Evolutionary conservation across 2,113 vertebrate genomes (phyloP).

Genomic region (Spermophilus dauricus): DNA sequence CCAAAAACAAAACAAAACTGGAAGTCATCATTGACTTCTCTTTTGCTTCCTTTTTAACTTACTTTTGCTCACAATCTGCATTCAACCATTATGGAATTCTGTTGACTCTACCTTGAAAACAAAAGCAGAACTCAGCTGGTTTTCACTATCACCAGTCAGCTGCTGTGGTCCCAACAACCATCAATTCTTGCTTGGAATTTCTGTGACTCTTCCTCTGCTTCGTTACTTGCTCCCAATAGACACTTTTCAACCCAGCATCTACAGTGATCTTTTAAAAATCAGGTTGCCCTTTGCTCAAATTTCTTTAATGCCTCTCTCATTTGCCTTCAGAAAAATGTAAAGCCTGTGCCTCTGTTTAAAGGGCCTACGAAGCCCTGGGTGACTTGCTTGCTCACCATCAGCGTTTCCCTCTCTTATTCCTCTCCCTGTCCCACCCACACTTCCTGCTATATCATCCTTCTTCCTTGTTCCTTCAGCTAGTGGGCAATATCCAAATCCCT

Average conservation of each 20-base stretch:
- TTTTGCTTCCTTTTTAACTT: not conserved
- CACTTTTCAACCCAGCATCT: not conserved
- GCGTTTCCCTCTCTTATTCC: not conserved
- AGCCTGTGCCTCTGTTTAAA: not conserved
- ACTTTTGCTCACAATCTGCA: not conserved
- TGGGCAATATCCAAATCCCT: not conserved
- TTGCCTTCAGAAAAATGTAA: constrained; percentile 10
- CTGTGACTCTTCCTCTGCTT: not conserved
- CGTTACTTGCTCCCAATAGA: not conserved
- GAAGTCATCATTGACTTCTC: not conserved
- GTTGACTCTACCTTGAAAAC: not conserved
- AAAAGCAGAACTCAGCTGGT: not conserved
- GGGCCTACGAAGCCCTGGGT: not conserved
- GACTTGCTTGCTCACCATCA: not conserved
- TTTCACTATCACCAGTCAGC: not conserved
- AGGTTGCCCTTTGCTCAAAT: not conserved
- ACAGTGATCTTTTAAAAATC: not conserved
- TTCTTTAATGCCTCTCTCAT: constrained; percentile 15
- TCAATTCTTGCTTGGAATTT: not conserved
- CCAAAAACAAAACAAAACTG: not conserved
- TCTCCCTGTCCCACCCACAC: not conserved
- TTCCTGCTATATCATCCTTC: not conserved
- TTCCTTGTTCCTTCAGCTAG: not conserved
- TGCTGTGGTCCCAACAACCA: not conserved
- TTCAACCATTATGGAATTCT: not conserved